Percentiles rank a stretch among this genome's conserved stretches.
These are phyloP conservation scores for Tetraneura akinire DNA, from an alignment of 1,140 invertebrate genomes.

Conservation along the genomic window DNA sequence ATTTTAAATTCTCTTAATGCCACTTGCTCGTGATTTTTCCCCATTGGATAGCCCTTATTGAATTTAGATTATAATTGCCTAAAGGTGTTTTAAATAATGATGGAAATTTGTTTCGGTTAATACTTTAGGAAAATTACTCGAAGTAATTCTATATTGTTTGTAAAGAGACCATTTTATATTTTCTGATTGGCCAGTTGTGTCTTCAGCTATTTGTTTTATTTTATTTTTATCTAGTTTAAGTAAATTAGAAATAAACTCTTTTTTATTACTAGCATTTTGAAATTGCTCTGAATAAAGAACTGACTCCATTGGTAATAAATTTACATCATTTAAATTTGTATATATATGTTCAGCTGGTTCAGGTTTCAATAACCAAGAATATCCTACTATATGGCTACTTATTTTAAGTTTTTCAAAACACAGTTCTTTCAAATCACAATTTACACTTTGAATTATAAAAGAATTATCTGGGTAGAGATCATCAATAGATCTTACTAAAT, in stretches of 20 bases:
- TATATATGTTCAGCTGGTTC: background rate
- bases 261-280: background rate
- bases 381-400: background rate
- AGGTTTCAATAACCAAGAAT: background rate
- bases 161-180: background rate
- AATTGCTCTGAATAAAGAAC: background rate
- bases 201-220: background rate
- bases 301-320: background rate
- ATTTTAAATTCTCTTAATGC: background rate
- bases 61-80: background rate
- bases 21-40: background rate
- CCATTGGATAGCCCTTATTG: background rate
- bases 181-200: background rate
- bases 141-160: background rate
- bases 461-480: background rate
- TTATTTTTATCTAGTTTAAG: background rate
- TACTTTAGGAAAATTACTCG: background rate
- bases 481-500: background rate
- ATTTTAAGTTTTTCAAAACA: background rate
- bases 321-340: background rate
- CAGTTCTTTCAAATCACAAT: background rate
- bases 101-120: background rate
- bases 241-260: conserved; percentile 6
- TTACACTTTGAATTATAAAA: background rate
- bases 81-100: background rate